These are phyloP conservation scores for Cryptocephalus moraei DNA, from an alignment of 2,888 invertebrate genomes.

Conservation along the genomic window DNA sequence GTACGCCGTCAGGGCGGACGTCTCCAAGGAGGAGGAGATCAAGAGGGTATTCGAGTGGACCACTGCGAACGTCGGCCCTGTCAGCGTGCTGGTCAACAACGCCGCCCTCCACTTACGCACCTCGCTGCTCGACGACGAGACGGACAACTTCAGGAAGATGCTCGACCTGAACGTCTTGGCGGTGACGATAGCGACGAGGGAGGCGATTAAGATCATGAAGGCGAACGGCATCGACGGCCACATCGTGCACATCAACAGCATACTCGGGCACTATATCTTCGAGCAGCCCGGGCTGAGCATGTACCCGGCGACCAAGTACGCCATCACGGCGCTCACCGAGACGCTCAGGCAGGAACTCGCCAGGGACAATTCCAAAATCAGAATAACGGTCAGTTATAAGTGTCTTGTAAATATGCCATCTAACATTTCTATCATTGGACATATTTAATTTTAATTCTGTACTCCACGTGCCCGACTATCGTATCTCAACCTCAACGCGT, in stretches of 20 bases:
- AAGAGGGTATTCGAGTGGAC: conserved; percentile 28
- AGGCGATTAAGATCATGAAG: conserved; percentile 24
- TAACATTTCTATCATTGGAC: too few relatives aligned
- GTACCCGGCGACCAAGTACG: conserved; percentile 20
- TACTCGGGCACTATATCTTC: conserved; percentile 21
- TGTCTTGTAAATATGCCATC: too few relatives aligned
- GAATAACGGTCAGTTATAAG: conserved; percentile 8
- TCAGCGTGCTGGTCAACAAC: conserved; percentile 34
- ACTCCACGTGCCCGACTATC: too few relatives aligned
- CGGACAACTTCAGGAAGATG: conserved; percentile 15
- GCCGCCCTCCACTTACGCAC: conserved; percentile 22
- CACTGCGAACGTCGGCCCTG: conserved; percentile 27
- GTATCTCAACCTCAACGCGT: too few relatives aligned
- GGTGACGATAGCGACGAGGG: conserved; percentile 21
- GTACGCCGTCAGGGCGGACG: conserved; percentile 28
- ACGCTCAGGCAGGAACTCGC: conserved; percentile 16
- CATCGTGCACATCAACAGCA: conserved; percentile 26
- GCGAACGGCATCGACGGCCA: conserved; percentile 23
- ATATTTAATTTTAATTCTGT: too few relatives aligned
- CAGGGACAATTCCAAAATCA: conserved; percentile 10
- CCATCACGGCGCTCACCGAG: conserved; percentile 19
- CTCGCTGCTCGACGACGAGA: conserved; percentile 20
- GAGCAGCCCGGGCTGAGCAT: conserved; percentile 16
- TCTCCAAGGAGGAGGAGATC: conserved; percentile 30
- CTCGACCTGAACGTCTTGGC: conserved; percentile 17